Conservation (phyloP, 2,797 vertebrate genomes). For the Streptopelia turtur region DNA sequence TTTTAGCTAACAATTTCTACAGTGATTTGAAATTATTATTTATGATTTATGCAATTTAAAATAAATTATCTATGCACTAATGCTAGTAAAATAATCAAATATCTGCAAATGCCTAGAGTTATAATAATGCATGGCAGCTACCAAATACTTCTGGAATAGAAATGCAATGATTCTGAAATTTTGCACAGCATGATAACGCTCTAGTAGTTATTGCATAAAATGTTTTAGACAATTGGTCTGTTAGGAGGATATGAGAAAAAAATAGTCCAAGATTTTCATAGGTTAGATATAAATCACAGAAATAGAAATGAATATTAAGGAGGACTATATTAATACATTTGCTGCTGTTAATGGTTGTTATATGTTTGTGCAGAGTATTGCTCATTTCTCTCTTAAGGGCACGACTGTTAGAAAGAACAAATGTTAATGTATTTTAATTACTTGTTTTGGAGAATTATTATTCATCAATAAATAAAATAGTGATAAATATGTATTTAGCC, state of each 20-base stretch:
- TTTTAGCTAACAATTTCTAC: not conserved
- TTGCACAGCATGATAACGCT: not conserved
- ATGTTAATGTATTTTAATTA: not conserved
- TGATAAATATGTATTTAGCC: not conserved
- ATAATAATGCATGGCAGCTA: not conserved
- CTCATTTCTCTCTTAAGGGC: not conserved
- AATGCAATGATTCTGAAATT: not conserved
- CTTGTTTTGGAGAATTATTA: not conserved
- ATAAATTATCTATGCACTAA: not conserved
- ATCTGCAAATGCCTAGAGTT: not conserved
- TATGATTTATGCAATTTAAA: not conserved
- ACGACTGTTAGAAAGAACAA: not conserved
- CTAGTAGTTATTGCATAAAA: not conserved
- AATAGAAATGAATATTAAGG: not conserved
- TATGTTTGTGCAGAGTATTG: not conserved
- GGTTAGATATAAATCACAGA: not conserved
- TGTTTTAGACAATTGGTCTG: not conserved
- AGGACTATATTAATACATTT: not conserved
- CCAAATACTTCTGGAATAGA: not conserved
- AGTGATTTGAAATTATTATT: not conserved
- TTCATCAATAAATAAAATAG: not conserved
- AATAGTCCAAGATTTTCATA: not conserved
- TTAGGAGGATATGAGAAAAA: not conserved
- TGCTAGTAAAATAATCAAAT: not conserved
- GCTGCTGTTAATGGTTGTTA: not conserved